Evolutionary conservation across 2,888 invertebrate species (phyloP).

Genomic region (Teleiodes luculella): DNA sequence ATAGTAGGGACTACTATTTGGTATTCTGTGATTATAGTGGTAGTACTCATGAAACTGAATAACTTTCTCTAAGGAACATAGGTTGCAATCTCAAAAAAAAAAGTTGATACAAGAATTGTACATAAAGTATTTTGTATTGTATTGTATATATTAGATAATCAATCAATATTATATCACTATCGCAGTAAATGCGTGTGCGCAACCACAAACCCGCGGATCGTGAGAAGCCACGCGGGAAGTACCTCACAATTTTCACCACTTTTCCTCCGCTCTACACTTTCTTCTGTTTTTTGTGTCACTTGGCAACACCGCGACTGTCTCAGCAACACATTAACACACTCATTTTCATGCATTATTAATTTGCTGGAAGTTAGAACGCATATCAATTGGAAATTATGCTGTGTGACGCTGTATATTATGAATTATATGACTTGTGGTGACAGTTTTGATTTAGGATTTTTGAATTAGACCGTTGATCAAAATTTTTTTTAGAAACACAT

Average conservation of each 20-base stretch:
- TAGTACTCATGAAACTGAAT: too few relatives aligned
- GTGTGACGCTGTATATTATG: background rate
- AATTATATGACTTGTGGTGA: background rate
- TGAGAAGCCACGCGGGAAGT: conserved; percentile 46
- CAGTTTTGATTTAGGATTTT: background rate
- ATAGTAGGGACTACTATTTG: too few relatives aligned
- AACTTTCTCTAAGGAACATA: too few relatives aligned
- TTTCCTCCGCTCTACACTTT: conserved; percentile 52
- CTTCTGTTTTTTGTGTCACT: conserved; percentile 26
- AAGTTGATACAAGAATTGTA: too few relatives aligned
- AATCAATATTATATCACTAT: background rate
- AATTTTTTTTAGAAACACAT: too few relatives aligned
- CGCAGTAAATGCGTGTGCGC: background rate
- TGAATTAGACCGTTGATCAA: too few relatives aligned
- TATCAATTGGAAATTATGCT: conserved; percentile 7
- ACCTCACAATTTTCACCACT: conserved; percentile 57
- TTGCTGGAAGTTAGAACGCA: background rate
- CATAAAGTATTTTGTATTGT: too few relatives aligned
- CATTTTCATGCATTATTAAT: conserved; percentile 6
- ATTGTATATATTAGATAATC: too few relatives aligned
- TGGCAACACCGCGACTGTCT: background rate
- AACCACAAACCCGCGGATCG: conserved; percentile 20
- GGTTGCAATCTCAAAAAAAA: too few relatives aligned
- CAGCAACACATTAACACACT: background rate
- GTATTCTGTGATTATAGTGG: too few relatives aligned